phyloP scores from a whole-genome alignment of 2,113 vertebrate genomes.

The Coptodon bakossiorum region DNA sequence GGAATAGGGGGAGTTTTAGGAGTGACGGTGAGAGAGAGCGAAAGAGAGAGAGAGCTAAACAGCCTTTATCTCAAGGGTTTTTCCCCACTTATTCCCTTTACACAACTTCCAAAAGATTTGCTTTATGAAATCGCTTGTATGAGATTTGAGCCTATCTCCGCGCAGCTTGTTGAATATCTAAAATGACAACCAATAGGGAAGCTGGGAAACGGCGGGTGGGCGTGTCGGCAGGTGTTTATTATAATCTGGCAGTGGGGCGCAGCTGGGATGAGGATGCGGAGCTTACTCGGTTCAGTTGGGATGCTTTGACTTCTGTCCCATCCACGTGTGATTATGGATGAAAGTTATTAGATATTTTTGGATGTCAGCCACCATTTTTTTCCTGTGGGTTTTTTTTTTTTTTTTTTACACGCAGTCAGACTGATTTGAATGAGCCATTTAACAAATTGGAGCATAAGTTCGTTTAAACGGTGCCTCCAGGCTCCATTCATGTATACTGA shows the following conservation, averaged over 20 bases:
- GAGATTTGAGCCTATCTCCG: slow-evolving; percentile 54
- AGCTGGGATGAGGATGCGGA: slow-evolving; percentile 10
- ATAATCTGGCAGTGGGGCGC: neutral
- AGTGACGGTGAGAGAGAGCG: neutral
- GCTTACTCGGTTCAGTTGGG: neutral
- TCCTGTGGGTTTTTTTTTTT: neutral
- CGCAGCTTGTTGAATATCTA: slow-evolving; percentile 42
- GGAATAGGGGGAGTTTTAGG: no score
- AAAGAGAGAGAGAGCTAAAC: neutral
- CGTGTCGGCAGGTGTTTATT: slow-evolving; percentile 42
- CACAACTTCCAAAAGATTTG: slow-evolving; percentile 71
- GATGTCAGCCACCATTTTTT: neutral
- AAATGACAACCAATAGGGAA: slow-evolving; percentile 47
- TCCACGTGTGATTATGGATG: neutral
- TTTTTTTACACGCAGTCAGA: neutral
- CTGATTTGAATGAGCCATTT: neutral
- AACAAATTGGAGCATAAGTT: neutral
- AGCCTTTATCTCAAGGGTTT: slow-evolving; percentile 51
- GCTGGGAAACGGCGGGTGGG: slow-evolving; percentile 4
- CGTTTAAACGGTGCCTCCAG: neutral
- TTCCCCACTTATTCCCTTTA: slow-evolving; percentile 57
- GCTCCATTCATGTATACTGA: neutral
- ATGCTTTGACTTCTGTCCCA: neutral
- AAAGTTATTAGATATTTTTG: neutral
- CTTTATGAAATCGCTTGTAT: slow-evolving; percentile 69